A percentile compares a stretch with the other conserved stretches of the same genome.
phyloP scores from a whole-genome alignment of 2,888 invertebrate species.

The Agrenia bidenticulata region DNA sequence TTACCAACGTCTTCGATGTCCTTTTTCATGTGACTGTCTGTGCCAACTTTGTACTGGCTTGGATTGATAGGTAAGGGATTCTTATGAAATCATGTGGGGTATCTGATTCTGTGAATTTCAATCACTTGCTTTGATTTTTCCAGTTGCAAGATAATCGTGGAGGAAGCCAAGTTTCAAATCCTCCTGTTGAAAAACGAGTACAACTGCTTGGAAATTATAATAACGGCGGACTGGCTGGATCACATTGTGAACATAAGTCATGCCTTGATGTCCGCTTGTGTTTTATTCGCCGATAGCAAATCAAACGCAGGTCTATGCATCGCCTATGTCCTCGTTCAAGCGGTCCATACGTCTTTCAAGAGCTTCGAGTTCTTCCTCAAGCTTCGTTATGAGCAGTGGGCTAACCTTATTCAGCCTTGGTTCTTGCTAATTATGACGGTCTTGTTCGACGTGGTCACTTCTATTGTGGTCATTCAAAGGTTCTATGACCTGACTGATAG shows the following conservation, averaged over 20 bases:
- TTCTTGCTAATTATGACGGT: background rate
- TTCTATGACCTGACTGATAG: slow-evolving; percentile 17
- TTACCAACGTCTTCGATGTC: background rate
- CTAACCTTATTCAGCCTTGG: background rate
- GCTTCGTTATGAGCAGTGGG: background rate
- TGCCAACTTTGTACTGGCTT: background rate
- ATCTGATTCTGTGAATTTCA: too few relatives aligned
- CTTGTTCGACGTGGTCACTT: background rate
- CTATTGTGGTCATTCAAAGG: slow-evolving; percentile 12
- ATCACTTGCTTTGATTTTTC: too few relatives aligned
- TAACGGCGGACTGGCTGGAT: background rate
- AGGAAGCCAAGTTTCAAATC: slow-evolving; percentile 13
- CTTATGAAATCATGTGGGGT: too few relatives aligned
- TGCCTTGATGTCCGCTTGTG: slow-evolving; percentile 13
- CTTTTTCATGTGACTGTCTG: slow-evolving; percentile 2
- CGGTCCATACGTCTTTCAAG: slow-evolving; percentile 6
- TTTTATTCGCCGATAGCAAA: slow-evolving; percentile 7
- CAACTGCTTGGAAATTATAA: slow-evolving; percentile 13
- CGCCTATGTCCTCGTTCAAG: slow-evolving; percentile 7
- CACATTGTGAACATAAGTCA: slow-evolving; percentile 11
- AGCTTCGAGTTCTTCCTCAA: slow-evolving; percentile 14
- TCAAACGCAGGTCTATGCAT: slow-evolving; percentile 5
- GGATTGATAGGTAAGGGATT: slow-evolving; percentile 12
- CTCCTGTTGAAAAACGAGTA: slow-evolving; percentile 1
- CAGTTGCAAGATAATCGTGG: slow-evolving; percentile 5